Evolutionary conservation across 2,888 invertebrate species (phyloP).

Genomic region (Netelia melanura): DNA sequence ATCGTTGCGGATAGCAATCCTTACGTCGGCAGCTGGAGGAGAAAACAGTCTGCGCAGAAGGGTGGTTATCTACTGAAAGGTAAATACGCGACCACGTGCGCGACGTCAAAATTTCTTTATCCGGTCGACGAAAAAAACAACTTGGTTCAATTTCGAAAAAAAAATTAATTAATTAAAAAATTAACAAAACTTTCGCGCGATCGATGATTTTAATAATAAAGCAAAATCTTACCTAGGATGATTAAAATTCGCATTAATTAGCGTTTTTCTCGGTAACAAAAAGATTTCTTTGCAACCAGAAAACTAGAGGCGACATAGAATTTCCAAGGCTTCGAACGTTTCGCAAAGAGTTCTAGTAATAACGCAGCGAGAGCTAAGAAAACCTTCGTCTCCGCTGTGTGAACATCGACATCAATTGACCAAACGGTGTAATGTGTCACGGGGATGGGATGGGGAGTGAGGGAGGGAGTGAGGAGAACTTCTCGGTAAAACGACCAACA

Average conservation of each 20-base stretch:
- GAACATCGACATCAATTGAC: slow-evolving; percentile 45
- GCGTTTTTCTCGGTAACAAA: background rate
- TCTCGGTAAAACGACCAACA: slow-evolving; percentile 56
- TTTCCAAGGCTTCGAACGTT: slow-evolving; percentile 11
- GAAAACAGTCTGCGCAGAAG: slow-evolving; percentile 74
- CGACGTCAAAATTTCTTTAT: no score
- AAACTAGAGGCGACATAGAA: background rate
- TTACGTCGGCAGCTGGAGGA: slow-evolving; percentile 75
- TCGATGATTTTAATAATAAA: no score
- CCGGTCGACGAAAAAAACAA: no score
- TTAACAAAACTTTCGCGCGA: no score
- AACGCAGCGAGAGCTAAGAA: slow-evolving; percentile 30
- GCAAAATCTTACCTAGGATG: no score
- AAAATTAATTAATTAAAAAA: no score
- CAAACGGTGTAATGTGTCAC: slow-evolving; percentile 58
- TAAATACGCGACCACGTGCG: slow-evolving; percentile 34
- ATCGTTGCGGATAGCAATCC: slow-evolving; percentile 73
- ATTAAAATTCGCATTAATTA: no score
- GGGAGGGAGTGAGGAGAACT: slow-evolving; percentile 18
- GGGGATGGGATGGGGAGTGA: slow-evolving; percentile 5
- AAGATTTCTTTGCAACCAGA: background rate
- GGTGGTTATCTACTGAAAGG: slow-evolving; percentile 68
- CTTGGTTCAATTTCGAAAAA: no score
- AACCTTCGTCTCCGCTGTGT: slow-evolving; percentile 8
- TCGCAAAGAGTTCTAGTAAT: slow-evolving; percentile 1